These are phyloP conservation scores for Listronotus oregonensis DNA, from an alignment of 1,140 invertebrate species.

Conservation along the genomic window DNA sequence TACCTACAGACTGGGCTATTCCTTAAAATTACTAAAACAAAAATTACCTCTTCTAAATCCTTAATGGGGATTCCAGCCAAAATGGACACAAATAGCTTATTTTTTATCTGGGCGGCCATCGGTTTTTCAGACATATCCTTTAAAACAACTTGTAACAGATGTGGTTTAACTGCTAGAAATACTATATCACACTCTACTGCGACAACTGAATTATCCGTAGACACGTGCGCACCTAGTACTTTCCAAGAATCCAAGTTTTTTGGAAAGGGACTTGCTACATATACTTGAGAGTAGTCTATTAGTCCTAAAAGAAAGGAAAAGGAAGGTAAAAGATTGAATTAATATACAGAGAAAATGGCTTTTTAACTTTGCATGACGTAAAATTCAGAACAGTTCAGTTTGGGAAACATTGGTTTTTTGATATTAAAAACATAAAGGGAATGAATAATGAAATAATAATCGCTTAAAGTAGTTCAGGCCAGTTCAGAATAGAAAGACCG, in stretches of 20 bases:
- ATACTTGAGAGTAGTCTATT: constrained; percentile 64
- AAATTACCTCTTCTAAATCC: constrained; percentile 68
- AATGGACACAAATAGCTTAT: constrained; percentile 76
- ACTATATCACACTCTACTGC: constrained; percentile 73
- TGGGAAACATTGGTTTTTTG: no score
- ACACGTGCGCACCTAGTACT: constrained; percentile 64
- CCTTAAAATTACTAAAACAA: no score
- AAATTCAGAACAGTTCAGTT: no score
- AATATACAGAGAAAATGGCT: no score
- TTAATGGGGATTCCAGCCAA: constrained; percentile 77
- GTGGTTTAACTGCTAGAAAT: constrained; percentile 86
- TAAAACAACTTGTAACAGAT: constrained; percentile 69
- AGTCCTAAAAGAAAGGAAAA: constrained; percentile 60
- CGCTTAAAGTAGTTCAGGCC: no score
- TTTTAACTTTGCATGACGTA: no score
- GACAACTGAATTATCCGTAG: constrained; percentile 67
- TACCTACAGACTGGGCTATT: no score
- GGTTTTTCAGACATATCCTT: constrained; percentile 51
- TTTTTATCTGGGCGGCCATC: constrained; percentile 45
- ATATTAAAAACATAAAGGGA: no score
- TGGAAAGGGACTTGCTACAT: constrained; percentile 71
- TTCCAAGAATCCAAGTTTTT: constrained; percentile 71
- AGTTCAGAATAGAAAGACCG: no score
- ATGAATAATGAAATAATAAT: no score
- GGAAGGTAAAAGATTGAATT: no score